These are phyloP conservation scores for Lutjanus argentimaculatus DNA, from an alignment of 2,797 vertebrate species.

Conservation along the genomic window DNA sequence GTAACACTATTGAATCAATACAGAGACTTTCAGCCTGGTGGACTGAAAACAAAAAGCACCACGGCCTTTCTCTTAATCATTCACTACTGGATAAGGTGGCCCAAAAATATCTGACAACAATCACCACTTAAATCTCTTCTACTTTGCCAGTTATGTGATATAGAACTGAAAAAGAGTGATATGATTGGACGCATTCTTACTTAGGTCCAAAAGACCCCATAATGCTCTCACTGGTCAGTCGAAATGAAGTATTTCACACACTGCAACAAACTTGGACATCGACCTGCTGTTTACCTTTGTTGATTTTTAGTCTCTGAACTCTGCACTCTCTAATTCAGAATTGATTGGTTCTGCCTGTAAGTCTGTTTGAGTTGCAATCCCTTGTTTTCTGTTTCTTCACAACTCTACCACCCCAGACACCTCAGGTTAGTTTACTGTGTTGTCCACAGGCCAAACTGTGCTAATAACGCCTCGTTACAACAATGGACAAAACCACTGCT, in stretches of 20 bases:
- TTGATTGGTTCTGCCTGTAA: slow-evolving; percentile 50
- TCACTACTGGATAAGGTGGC: no score
- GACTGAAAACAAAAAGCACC: no score
- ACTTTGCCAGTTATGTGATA: slow-evolving; percentile 97
- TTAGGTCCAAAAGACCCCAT: background rate
- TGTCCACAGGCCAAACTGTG: slow-evolving; percentile 43
- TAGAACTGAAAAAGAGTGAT: slow-evolving; percentile 93
- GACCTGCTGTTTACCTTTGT: slow-evolving; percentile 35
- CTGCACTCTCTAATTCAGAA: slow-evolving; percentile 48
- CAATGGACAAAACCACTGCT: slow-evolving; percentile 19
- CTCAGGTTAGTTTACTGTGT: slow-evolving; percentile 35
- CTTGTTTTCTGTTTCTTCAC: slow-evolving; percentile 40
- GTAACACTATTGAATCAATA: no score
- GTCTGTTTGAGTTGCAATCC: slow-evolving; percentile 26
- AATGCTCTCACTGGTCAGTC: background rate
- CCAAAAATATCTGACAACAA: slow-evolving; percentile 84
- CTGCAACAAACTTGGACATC: slow-evolving; percentile 27
- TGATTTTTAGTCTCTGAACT: slow-evolving; percentile 46
- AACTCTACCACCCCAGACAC: slow-evolving; percentile 20
- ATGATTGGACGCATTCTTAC: background rate
- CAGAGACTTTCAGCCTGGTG: no score
- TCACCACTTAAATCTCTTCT: slow-evolving; percentile 97
- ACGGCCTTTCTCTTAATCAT: no score
- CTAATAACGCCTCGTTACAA: slow-evolving; percentile 39
- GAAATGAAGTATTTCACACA: slow-evolving; percentile 35